Evolutionary conservation across 2,888 invertebrate species (phyloP), one percentile per base, ranked within the genome.

Genomic region (Zonitis immaculata): DNA sequence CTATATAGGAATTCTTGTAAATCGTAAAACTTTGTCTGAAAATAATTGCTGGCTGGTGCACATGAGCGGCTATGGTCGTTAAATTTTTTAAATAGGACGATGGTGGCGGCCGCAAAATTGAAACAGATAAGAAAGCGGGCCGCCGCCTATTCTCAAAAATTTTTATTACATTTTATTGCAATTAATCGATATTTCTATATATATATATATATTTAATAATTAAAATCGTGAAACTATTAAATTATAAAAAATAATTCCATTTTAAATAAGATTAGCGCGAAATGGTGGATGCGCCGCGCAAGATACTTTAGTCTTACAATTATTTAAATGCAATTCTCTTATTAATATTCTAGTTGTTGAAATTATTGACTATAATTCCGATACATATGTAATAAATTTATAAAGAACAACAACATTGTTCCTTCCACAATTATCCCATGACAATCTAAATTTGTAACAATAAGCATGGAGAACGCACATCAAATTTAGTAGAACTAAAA

Each of bases 1-100:
- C 2, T 14, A 60, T 54, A 47, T 48, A 44, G 52, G 49, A 56
- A 59, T 63, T 63, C 60, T 60, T 50, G 57, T 61, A 61, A 59
- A 63, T 60, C 60, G 54, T 63, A 60, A 61, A 61, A 61, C 49
- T 50, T 53, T 52, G 48, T 47, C 52, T 42, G 47, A 26, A 32
- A 51, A 51, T 51, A 51, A 51, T 51, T 51, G 51, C 47, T 43
- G 18, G 43, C 46, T 43, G 51, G 43, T 43, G 42, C 39, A 52
- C 39, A 48, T 18, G 35, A 35, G 35, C 32, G 14, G 32, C 16
- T 18, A 18, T 27, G 44, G 52, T 52, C 48, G 52, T 52, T 52
- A 52, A 52, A 48, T 48, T 47, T 42, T 47, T 35, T 16, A 48
- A 48, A 25, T 44, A 35, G 48, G 48, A 52, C 52, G 35, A 35